Conservation (phyloP, 2,113 vertebrate species). For the Zapornia atra region DNA sequence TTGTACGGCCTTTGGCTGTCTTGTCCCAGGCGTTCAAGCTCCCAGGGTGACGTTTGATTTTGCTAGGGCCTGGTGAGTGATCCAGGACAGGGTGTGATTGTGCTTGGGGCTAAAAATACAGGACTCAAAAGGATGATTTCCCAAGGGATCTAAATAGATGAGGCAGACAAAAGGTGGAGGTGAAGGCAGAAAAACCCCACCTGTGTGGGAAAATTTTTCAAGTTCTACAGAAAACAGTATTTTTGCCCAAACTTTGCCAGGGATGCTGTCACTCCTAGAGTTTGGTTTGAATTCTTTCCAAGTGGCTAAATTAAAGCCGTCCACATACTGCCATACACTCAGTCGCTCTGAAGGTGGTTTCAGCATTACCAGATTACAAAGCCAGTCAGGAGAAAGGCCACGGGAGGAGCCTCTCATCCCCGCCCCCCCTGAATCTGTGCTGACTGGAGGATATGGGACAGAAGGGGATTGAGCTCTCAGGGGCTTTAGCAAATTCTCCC, state of each 20-base stretch:
- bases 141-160: neutral
- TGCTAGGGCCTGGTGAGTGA: neutral
- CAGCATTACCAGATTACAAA: fast-evolving
- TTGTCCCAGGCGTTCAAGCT: neutral
- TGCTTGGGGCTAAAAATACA: neutral
- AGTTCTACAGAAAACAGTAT: neutral
- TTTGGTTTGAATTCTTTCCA: neutral
- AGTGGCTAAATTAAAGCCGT: neutral
- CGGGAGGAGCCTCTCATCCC: neutral
- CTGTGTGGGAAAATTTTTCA: neutral
- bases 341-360: neutral
- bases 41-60: neutral
- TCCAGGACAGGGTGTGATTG: no score
- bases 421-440: neutral
- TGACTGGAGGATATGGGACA: neutral
- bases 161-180: neutral
- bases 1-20: neutral
- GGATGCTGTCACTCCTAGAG: neutral
- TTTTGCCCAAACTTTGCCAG: neutral
- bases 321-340: neutral
- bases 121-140: neutral
- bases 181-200: neutral
- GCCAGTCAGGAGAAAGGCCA: neutral
- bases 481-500: neutral
- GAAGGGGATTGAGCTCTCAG: neutral